Conservation (phyloP, 2,888 invertebrate species). For the Trachelus tabidus region DNA sequence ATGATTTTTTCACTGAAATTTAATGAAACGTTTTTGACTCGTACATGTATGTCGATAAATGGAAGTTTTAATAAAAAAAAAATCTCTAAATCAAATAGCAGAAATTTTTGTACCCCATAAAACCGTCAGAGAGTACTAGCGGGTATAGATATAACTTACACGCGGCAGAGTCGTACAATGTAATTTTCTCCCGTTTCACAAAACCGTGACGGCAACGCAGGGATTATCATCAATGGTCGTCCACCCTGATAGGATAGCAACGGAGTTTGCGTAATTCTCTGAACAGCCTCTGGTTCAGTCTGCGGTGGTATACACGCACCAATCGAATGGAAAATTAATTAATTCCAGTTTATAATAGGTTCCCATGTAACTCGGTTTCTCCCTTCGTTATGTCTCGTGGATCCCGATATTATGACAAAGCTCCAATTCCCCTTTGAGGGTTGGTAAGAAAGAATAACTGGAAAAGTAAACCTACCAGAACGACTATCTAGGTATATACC, state of each 20-base stretch:
- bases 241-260: not conserved
- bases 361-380: not conserved
- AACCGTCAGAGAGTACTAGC: not conserved
- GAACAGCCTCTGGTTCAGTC: not conserved
- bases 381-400: not conserved
- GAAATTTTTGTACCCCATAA: not conserved
- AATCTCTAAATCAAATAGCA: not conserved
- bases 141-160: too few relatives aligned
- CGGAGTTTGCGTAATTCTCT: not conserved
- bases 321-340: slow-evolving; percentile 6
- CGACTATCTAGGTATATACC: not conserved
- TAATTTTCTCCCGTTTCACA: not conserved
- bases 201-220: slow-evolving; percentile 1
- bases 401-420: too few relatives aligned
- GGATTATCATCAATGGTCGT: not conserved
- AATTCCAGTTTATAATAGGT: not conserved
- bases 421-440: too few relatives aligned
- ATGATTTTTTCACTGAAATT: not conserved
- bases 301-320: not conserved
- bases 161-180: not conserved
- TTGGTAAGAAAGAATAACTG: too few relatives aligned
- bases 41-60: not conserved
- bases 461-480: not conserved
- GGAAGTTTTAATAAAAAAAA: not conserved
- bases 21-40: not conserved